A percentile compares a stretch with the other conserved stretches of the same genome.
These are phyloP conservation scores for Hyposmocoma kahamanoa DNA, from an alignment of 1,140 invertebrate species.

Conservation along the genomic window DNA sequence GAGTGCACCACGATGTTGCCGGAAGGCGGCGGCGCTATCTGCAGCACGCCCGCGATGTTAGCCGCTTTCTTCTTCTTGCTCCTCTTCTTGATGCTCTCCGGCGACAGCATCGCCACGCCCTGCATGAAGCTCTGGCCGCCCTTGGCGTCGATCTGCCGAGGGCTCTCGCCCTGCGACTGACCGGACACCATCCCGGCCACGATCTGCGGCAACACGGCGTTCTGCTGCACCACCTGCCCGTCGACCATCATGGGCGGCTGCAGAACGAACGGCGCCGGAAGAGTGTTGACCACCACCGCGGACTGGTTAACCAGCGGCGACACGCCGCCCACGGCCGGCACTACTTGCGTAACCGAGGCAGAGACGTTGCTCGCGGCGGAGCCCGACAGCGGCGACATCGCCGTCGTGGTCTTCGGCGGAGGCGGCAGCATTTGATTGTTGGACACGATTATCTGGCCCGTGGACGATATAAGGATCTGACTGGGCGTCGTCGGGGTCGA, in stretches of 20 bases:
- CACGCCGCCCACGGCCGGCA: constrained; percentile 55
- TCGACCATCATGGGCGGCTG: constrained; percentile 84
- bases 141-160: constrained; percentile 55
- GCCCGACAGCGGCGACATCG: constrained; percentile 80
- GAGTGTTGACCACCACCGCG: constrained; percentile 86
- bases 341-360: constrained; percentile 80
- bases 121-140: constrained; percentile 70
- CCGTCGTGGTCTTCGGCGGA: constrained; percentile 75
- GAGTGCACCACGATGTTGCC: constrained; percentile 63
- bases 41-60: constrained; percentile 83
- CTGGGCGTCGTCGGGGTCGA: constrained; percentile 68
- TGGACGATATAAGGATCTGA: constrained; percentile 83
- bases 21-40: constrained; percentile 77
- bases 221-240: constrained; percentile 80
- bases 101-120: constrained; percentile 78
- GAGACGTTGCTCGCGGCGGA: constrained; percentile 82
- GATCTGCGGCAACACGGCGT: constrained; percentile 79
- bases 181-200: constrained; percentile 78
- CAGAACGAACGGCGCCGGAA: constrained; percentile 86
- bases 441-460: constrained; percentile 82
- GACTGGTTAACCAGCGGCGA: constrained; percentile 76
- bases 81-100: constrained; percentile 80
- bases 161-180: constrained; percentile 54
- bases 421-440: constrained; percentile 80
- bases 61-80: constrained; percentile 84